phyloP scores from a whole-genome alignment of 2,888 invertebrate species.

The Endotricha flammealis region DNA sequence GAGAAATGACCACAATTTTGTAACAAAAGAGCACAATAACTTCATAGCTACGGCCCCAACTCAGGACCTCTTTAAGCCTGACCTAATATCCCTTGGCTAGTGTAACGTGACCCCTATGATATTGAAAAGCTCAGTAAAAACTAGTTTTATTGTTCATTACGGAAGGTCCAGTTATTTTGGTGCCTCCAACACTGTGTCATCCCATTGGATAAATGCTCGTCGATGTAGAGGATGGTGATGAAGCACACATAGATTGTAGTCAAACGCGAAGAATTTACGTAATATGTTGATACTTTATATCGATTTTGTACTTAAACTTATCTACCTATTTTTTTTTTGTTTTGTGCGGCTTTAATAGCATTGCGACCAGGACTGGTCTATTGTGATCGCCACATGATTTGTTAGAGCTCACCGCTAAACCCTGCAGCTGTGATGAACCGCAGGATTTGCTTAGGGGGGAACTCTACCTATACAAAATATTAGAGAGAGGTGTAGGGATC shows the following conservation, averaged over 20 bases:
- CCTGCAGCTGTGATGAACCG: too few relatives aligned
- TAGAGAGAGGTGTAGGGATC: too few relatives aligned
- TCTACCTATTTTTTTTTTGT: too few relatives aligned
- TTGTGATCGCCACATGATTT: too few relatives aligned
- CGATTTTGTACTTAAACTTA: too few relatives aligned
- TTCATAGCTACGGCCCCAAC: constrained; percentile 7
- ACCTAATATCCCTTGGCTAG: constrained; percentile 24
- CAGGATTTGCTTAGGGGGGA: too few relatives aligned
- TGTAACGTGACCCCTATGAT: constrained; percentile 20
- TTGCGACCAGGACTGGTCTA: too few relatives aligned
- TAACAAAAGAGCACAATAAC: constrained; percentile 15
- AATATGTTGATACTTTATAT: too few relatives aligned
- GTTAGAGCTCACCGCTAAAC: too few relatives aligned
- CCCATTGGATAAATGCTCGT: constrained; percentile 24
- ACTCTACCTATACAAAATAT: too few relatives aligned
- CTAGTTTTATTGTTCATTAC: constrained; percentile 4
- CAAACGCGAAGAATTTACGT: too few relatives aligned
- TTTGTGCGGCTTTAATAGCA: too few relatives aligned
- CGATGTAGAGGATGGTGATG: constrained; percentile 34
- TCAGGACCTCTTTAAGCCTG: constrained; percentile 12
- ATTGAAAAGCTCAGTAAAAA: constrained; percentile 1
- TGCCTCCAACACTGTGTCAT: constrained; percentile 12
- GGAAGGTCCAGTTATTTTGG: constrained; percentile 13
- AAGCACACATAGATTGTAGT: constrained; percentile 21
- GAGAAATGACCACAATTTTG: constrained; percentile 14